Percentiles rank a stretch among this genome's conserved stretches.
These are phyloP conservation scores for Amblyjoppa fuscipennis DNA, from an alignment of 2,888 invertebrate species.

Conservation along the genomic window DNA sequence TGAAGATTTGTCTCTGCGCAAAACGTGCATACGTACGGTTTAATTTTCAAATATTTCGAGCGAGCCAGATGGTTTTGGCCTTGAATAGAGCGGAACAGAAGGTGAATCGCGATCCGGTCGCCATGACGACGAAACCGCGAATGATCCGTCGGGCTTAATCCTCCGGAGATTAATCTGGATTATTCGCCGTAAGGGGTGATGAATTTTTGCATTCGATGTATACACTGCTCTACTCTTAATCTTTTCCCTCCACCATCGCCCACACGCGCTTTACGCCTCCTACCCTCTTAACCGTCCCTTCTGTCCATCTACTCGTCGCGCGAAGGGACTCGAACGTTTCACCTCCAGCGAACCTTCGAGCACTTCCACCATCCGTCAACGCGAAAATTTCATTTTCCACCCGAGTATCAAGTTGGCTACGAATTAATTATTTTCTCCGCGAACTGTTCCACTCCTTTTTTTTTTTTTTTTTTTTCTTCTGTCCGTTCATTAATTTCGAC, in stretches of 20 bases:
- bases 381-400: slow-evolving; percentile 60
- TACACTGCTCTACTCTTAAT: slow-evolving; percentile 9
- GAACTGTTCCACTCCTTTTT: slow-evolving; percentile 13
- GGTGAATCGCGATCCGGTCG: slow-evolving; percentile 43
- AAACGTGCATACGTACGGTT: neutral
- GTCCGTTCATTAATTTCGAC: neutral
- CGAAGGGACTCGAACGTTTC: slow-evolving; percentile 22
- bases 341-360: slow-evolving; percentile 22
- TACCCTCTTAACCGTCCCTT: neutral
- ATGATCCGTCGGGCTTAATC: slow-evolving; percentile 60
- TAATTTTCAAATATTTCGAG: neutral
- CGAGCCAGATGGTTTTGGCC: neutral
- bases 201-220: slow-evolving; percentile 65
- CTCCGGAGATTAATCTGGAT: slow-evolving; percentile 64
- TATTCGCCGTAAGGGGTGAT: slow-evolving; percentile 60
- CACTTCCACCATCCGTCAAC: slow-evolving; percentile 58
- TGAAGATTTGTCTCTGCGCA: no score
- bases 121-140: slow-evolving; percentile 60
- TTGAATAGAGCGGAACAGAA: slow-evolving; percentile 21
- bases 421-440: slow-evolving; percentile 48
- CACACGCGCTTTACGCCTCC: neutral
- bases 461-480: slow-evolving; percentile 11
- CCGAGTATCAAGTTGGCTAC: slow-evolving; percentile 41
- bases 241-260: neutral
- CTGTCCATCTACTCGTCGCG: slow-evolving; percentile 38